Base-by-base conservation (phyloP, 2,888 invertebrate genomes). In the Gastracanthus pulcherrimus region DNA sequence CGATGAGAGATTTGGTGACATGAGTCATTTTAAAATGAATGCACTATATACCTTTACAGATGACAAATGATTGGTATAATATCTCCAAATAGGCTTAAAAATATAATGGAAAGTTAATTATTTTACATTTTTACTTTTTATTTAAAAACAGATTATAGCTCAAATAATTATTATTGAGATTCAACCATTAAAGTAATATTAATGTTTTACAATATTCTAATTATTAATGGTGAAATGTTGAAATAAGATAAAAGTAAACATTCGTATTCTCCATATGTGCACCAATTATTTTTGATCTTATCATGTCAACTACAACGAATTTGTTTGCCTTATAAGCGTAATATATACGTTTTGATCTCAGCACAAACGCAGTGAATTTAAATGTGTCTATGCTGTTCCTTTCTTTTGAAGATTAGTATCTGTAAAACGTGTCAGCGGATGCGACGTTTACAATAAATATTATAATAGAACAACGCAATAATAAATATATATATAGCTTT, bases 401-500 rank as follows among this genome's bases (percentile, higher is more conserved):
- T 76, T 66, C 72, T 80, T 69, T 67, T 79, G 74, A 74, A 71
- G 67, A 76, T 82, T 81, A 82, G 78, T 77, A 79, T 81, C 81
- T 87, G 87, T 87, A 87, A 88, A 88, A 87, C 87, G 85, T 84
- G 85, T 88, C 86, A 86, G 86, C 86, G 86, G 86, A 87, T 86
- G 86, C 55, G 78, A 81, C 79, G 41, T 80, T 90, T 88, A 89
- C 87, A 90, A 90, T 90, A 91, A 91, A 91, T 91, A 90, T 90
- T 89, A 90, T 87, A 91, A 91, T 90, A 89, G 89, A 90, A 90
- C 88, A 91, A 91, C 90, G 90, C 89, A 91, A 91, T 91, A 89
- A 91, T 91, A 91, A 91, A 90, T 91, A 89, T 89, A 88, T 90
- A 81, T 84, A 75, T 84, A 82, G 84, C 82, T 85, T 80, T 86